phyloP scores from a whole-genome alignment of 2,888 invertebrate genomes.

The Zaprionus lineosus region DNA sequence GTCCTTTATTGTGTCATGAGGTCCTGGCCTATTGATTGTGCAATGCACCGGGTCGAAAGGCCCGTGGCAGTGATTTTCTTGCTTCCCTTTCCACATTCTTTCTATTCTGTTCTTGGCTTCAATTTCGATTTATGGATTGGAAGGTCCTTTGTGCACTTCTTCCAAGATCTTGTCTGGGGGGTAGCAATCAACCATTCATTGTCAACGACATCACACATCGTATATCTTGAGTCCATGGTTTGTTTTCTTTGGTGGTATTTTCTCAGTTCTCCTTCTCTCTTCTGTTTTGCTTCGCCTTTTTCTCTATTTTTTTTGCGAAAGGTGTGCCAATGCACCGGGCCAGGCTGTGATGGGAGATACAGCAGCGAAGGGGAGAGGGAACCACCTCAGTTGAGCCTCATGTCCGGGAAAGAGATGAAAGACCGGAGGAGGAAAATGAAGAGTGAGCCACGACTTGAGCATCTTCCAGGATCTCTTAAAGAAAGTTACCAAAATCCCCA shows the following conservation, averaged over 20 bases:
- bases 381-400: background rate
- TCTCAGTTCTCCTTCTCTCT: slow-evolving; percentile 14
- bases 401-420: background rate
- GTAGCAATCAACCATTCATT: slow-evolving; percentile 74
- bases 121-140: slow-evolving; percentile 71
- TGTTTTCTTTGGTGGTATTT: slow-evolving; percentile 57
- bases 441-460: too few species aligned
- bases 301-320: slow-evolving; percentile 32
- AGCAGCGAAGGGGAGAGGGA: too few species aligned
- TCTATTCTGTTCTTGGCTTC: slow-evolving; percentile 31
- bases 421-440: background rate
- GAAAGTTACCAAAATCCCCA: too few species aligned
- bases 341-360: slow-evolving; percentile 7
- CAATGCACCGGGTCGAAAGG: slow-evolving; percentile 72
- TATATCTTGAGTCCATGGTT: slow-evolving; percentile 64
- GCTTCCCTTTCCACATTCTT: slow-evolving; percentile 10
- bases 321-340: slow-evolving; percentile 55
- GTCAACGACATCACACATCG: slow-evolving; percentile 81
- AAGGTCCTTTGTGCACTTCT: slow-evolving; percentile 56
- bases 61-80: slow-evolving; percentile 81
- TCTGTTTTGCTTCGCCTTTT: slow-evolving; percentile 27
- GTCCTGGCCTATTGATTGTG: slow-evolving; percentile 69
- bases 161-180: slow-evolving; percentile 41
- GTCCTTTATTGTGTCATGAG: slow-evolving; percentile 64
- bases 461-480: too few species aligned